Percentiles rank a stretch among this genome's conserved stretches.
Conservation (phyloP, 2,888 invertebrate genomes). For the Eutolmus rufibarbis region DNA sequence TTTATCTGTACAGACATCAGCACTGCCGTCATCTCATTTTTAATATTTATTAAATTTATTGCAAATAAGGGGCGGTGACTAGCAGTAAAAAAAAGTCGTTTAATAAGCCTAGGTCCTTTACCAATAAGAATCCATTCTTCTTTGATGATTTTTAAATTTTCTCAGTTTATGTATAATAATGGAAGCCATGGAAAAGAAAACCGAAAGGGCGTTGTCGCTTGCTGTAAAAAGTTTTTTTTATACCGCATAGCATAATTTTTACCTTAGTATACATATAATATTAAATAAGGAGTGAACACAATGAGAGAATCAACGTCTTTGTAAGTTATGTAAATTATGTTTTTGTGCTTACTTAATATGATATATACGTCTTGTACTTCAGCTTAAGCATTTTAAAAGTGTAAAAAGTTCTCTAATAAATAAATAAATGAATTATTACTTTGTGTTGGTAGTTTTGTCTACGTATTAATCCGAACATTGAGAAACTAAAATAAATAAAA, state of each 20-base stretch:
- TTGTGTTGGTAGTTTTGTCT: background rate
- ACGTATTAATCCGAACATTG: background rate
- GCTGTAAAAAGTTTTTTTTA: conserved; percentile 11
- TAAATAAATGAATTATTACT: conserved; percentile 27
- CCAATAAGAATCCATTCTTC: background rate
- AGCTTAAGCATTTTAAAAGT: conserved; percentile 27
- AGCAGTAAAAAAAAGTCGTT: conserved; percentile 4
- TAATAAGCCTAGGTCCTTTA: background rate
- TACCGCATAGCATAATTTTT: conserved; percentile 7
- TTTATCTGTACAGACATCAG: conserved; percentile 25
- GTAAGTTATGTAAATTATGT: conserved; percentile 1
- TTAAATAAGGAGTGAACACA: conserved; percentile 23
- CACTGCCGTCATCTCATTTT: conserved; percentile 28
- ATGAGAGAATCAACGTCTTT: conserved; percentile 17
- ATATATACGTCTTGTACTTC: background rate
- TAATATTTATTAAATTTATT: conserved; percentile 2
- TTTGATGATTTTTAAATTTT: conserved; percentile 22
- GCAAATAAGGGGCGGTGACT: background rate
- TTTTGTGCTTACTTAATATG: background rate
- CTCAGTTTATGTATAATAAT: background rate
- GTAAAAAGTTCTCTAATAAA: conserved; percentile 33
- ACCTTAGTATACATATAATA: conserved; percentile 25
- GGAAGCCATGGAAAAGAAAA: background rate
- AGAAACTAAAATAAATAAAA: background rate
- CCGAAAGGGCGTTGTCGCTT: background rate